A percentile compares a stretch with the other conserved stretches of the same genome.
Conservation (phyloP, 2,797 vertebrate genomes). For the Trachops cirrhosus region DNA sequence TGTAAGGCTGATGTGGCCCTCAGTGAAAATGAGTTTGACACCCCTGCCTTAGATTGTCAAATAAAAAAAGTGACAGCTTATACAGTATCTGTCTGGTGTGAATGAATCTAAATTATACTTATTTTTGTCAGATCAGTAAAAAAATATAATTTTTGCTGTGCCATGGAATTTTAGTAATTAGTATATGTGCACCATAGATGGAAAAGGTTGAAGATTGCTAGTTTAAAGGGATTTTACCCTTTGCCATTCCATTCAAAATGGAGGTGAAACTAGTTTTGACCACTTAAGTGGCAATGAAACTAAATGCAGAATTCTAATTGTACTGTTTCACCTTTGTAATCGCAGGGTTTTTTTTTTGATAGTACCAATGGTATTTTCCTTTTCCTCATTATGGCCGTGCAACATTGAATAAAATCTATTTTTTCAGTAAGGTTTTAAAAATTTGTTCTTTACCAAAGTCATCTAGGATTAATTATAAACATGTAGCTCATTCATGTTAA, state of each 20-base stretch:
- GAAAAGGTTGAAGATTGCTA: not conserved
- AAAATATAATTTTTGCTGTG: not conserved
- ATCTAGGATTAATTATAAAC: slow-evolving; percentile 51
- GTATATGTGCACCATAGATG: not conserved
- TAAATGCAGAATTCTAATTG: slow-evolving; percentile 39
- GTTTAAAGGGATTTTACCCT: not conserved
- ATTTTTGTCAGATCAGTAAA: not conserved
- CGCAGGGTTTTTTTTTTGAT: not conserved
- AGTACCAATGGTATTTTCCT: not conserved
- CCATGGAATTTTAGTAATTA: not conserved
- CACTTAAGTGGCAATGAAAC: not conserved
- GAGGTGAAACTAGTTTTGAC: slow-evolving; percentile 43
- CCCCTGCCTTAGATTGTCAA: not conserved
- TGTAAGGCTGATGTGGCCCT: too few relatives aligned
- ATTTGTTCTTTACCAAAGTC: slow-evolving; percentile 13
- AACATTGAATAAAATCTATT: not conserved
- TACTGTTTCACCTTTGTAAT: not conserved
- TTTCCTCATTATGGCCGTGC: not conserved
- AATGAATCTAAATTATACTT: not conserved
- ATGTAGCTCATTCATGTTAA: slow-evolving; percentile 21
- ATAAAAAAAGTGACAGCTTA: not conserved
- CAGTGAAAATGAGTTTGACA: too few relatives aligned
- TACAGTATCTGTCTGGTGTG: not conserved
- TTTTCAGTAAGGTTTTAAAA: slow-evolving; percentile 46
- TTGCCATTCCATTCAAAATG: slow-evolving; percentile 14